Conservation (phyloP, 1,140 invertebrate genomes). For the Panagrolaimus sp. region DNA sequence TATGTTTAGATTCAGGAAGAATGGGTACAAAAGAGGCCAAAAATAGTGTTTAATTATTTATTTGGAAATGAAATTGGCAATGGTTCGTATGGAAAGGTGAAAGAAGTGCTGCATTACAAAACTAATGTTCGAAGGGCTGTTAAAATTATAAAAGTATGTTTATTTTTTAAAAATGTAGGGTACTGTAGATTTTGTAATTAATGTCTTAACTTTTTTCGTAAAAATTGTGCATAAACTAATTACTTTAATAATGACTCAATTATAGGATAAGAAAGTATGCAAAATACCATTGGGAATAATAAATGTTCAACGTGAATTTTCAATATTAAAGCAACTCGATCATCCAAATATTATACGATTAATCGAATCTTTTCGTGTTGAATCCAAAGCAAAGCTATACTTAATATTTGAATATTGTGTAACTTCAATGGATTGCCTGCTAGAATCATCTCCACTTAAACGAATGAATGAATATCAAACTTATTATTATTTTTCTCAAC, state of each 20-base stretch:
- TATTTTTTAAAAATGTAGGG: constrained; percentile 2
- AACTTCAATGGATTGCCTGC: constrained; percentile 72
- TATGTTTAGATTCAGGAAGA: constrained; percentile 39
- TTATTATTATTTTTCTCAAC: constrained; percentile 77
- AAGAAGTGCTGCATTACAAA: constrained; percentile 89
- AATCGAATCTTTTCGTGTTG: constrained; percentile 85
- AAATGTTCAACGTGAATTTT: constrained; percentile 93
- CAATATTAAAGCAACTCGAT: constrained; percentile 76
- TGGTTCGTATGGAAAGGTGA: constrained; percentile 88
- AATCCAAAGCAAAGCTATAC: constrained; percentile 66
- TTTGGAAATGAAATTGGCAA: constrained; percentile 94
- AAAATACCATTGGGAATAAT: constrained; percentile 94
- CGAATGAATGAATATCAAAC: constrained; percentile 1
- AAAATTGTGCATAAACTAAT: not conserved
- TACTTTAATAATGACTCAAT: constrained; percentile 35
- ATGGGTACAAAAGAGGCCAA: constrained; percentile 45
- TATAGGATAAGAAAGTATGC: constrained; percentile 83
- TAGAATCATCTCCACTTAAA: constrained; percentile 69
- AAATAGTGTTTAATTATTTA: constrained; percentile 69
- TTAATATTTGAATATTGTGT: constrained; percentile 68
- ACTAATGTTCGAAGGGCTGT: constrained; percentile 71
- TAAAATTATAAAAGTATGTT: constrained; percentile 61
- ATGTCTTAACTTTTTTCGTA: too few relatives aligned
- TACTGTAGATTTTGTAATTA: constrained; percentile 15
- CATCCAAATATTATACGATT: constrained; percentile 91